Evolutionary conservation across 2,113 vertebrate species (phyloP), one percentile per base, ranked within the genome.

Genomic region (human): DNA sequence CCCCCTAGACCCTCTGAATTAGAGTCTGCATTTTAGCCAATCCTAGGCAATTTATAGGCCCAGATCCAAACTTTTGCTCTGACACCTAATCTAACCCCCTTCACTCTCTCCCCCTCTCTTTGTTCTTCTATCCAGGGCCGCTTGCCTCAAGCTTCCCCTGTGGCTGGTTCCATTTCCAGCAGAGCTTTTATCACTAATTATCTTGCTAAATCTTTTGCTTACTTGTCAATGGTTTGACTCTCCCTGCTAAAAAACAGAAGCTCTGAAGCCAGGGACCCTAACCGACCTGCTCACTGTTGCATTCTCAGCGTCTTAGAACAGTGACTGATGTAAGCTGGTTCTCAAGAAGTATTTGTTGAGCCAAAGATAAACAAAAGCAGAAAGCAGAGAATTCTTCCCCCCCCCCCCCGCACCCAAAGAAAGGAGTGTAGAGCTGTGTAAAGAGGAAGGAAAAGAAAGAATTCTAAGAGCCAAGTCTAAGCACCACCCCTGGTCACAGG

Each of bases 251-350:
- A 25, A 75, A 40, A 75, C 68, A 57, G 23, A 57, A 30, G 18
- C 50, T 32, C 83, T 72, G 48, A 72, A 22, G 20, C 13, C 66
- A 4, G 48, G 22, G 32, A n/a, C 66, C 45, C 35, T 87, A 4
- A 25, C 38, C 11, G 2, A 38, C 17, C 5, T 23, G 30, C 30
- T 48, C 25, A 2, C 18, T 2, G 1, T 6, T 9, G 8, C 9
- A 0, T 32, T 14, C 43, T 18, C 20, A 12, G 38, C 5, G 25
- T 52, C 68, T 35, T 70, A 55, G 79, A 27, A 38, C 20, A 43
- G 22, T 4, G 4, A 20, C 78, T 25, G 40, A 17, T 3, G 11
- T 4, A 25, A 72, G 25, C 0, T 38, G 18, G 3, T 38, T 32
- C 83, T 89, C 30, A 17, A 23, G 32, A 73, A 83, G 13, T 45